Conservation (phyloP, 35 echinoderm and acorn worm species). For the Acanthaster planci region DNA sequence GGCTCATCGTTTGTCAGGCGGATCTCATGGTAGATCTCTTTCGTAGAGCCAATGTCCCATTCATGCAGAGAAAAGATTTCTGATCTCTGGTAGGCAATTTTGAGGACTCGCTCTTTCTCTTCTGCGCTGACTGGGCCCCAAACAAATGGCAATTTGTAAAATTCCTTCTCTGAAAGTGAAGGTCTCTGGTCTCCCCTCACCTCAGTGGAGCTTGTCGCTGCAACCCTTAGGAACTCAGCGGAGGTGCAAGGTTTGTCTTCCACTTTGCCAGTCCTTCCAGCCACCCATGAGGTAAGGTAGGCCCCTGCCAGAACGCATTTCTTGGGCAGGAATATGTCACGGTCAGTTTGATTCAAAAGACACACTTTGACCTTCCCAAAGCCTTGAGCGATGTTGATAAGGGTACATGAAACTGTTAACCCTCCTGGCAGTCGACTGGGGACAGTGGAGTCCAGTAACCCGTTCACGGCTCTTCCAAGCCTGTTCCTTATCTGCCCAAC, state of each 20-base stretch:
- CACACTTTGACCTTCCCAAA: not conserved
- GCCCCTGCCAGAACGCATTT: not conserved
- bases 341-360: not conserved
- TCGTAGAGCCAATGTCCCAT: not conserved
- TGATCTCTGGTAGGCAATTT: not conserved
- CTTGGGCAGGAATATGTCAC: not conserved
- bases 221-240: no score
- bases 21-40: not conserved
- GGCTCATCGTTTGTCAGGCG: conserved; percentile 1
- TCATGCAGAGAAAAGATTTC: not conserved
- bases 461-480: not conserved
- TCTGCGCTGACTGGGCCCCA: not conserved
- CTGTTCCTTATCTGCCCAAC: not conserved
- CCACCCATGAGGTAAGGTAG: not conserved
- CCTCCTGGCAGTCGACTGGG: not conserved
- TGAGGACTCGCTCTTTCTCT: not conserved
- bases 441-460: not conserved
- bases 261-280: not conserved
- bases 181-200: not conserved
- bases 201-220: not conserved
- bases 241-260: no score
- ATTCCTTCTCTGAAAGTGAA: not conserved
- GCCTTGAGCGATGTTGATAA: not conserved
- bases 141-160: not conserved
- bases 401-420: not conserved